phyloP scores from a whole-genome alignment of 2,113 vertebrate genomes.

The Coturnix japonica region DNA sequence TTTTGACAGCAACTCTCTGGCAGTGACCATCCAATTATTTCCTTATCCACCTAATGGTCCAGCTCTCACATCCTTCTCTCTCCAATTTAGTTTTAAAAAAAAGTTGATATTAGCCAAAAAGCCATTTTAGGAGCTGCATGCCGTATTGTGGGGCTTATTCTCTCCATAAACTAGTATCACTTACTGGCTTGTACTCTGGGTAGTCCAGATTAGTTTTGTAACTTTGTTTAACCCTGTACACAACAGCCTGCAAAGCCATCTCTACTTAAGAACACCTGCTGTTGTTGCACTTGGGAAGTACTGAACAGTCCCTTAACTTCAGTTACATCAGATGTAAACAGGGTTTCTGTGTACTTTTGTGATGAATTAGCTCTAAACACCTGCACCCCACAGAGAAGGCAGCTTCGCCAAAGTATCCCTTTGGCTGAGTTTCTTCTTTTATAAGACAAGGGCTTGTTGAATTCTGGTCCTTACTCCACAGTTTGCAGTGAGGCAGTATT shows the following conservation, averaged over 20 bases:
- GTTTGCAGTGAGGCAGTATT: neutral
- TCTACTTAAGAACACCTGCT: accelerated
- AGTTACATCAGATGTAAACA: neutral
- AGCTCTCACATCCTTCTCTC: too few relatives aligned
- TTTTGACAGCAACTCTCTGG: too few relatives aligned
- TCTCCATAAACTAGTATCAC: too few relatives aligned
- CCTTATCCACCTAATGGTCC: too few relatives aligned
- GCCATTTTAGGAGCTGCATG: neutral
- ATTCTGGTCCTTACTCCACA: neutral
- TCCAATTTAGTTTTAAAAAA: too few relatives aligned
- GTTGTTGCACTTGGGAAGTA: accelerated
- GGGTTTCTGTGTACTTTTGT: neutral
- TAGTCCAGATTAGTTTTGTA: accelerated
- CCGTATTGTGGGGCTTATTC: accelerated
- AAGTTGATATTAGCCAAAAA: too few relatives aligned
- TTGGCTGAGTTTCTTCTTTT: neutral
- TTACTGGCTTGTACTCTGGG: neutral
- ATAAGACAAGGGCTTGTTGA: neutral
- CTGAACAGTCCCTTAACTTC: neutral
- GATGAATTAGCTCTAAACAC: neutral
- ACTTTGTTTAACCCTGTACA: neutral
- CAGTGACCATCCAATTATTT: too few relatives aligned
- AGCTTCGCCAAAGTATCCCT: neutral
- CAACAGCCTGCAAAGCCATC: neutral
- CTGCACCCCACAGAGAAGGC: neutral